phyloP scores from a whole-genome alignment of 2,888 invertebrate genomes.

The Cryptocephalus primarius region DNA sequence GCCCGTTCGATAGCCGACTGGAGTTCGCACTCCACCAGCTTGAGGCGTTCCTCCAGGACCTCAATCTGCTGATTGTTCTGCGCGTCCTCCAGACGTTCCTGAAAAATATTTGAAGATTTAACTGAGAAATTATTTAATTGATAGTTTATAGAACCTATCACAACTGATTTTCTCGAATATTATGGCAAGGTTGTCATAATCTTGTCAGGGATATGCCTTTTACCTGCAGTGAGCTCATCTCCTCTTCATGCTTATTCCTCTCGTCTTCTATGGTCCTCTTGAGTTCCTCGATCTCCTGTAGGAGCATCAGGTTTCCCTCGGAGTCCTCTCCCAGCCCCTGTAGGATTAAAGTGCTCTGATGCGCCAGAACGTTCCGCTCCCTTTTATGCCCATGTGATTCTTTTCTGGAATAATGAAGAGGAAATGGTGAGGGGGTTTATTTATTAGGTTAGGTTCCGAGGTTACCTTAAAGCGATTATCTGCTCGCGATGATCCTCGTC shows the following conservation, averaged over 20 bases:
- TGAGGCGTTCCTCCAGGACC: slow-evolving; percentile 57
- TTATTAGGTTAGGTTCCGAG: too few species aligned
- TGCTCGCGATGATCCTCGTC: slow-evolving; percentile 46
- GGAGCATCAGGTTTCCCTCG: slow-evolving; percentile 42
- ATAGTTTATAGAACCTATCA: too few species aligned
- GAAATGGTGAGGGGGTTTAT: too few species aligned
- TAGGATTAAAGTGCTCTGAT: slow-evolving; percentile 53
- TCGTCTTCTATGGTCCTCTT: slow-evolving; percentile 52
- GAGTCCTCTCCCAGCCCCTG: slow-evolving; percentile 50
- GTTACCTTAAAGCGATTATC: too few species aligned
- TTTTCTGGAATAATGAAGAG: slow-evolving; percentile 35
- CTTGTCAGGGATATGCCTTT: not conserved
- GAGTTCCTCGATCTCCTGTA: slow-evolving; percentile 53
- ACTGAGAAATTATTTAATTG: too few species aligned
- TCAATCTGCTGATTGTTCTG: slow-evolving; percentile 57
- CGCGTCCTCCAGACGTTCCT: slow-evolving; percentile 53
- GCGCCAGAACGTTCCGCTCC: slow-evolving; percentile 51
- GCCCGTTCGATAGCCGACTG: slow-evolving; percentile 50
- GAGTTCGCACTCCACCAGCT: slow-evolving; percentile 57
- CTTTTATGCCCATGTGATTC: slow-evolving; percentile 52
- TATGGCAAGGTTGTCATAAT: not conserved
- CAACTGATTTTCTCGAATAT: not conserved
- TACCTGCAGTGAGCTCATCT: slow-evolving; percentile 51
- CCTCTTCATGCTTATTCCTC: slow-evolving; percentile 42
- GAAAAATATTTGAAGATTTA: slow-evolving; percentile 18